phyloP scores from a whole-genome alignment of 92 coral and sea anemone species.

The Phenganax marumi region DNA sequence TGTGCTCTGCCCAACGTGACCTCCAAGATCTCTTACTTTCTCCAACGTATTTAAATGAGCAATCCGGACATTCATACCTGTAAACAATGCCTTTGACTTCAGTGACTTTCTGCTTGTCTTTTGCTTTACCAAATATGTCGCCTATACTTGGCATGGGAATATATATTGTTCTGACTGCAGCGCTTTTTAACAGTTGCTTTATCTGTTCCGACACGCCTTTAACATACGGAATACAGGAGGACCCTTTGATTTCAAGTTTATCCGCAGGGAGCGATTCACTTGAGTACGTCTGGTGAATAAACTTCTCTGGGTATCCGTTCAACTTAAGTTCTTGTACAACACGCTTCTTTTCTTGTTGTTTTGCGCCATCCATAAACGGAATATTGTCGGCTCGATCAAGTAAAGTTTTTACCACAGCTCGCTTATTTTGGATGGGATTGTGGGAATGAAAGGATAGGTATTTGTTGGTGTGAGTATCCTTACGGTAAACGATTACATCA shows the following conservation, averaged over 20 bases:
- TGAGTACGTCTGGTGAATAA: not conserved
- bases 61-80: too few species aligned
- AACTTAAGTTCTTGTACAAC: not conserved
- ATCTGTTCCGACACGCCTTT: not conserved
- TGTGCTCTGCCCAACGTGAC: too few species aligned
- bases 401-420: slow-evolving; percentile 30
- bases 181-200: not conserved
- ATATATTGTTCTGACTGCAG: not conserved
- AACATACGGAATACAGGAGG: not conserved
- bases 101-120: too few species aligned
- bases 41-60: too few species aligned
- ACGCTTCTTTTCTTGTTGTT: not conserved
- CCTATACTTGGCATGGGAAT: not conserved
- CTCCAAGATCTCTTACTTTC: too few species aligned
- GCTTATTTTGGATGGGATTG: slow-evolving; percentile 25
- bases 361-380: not conserved
- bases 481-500: slow-evolving; percentile 12
- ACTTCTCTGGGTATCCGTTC: not conserved
- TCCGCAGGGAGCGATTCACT: not conserved
- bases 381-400: slow-evolving; percentile 15
- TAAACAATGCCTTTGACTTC: too few species aligned
- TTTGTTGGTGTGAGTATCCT: slow-evolving; percentile 31
- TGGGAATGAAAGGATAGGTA: slow-evolving; percentile 29
- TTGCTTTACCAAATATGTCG: not conserved
- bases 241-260: not conserved